Conservation (phyloP, 2,797 vertebrate species). For the Hoplostethus mediterraneus region DNA sequence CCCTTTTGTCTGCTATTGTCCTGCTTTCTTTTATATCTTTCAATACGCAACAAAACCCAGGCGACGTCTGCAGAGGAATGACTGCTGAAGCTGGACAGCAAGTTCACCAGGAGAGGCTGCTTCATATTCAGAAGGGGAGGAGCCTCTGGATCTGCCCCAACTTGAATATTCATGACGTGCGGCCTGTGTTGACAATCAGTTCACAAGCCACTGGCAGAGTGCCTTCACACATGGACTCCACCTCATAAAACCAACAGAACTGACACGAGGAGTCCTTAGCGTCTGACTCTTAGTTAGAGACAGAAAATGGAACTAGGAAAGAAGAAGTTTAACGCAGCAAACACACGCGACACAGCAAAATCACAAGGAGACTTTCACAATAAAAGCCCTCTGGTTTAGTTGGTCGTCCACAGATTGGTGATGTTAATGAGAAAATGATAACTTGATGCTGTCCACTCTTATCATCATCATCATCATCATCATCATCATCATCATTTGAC, state of each 20-base stretch:
- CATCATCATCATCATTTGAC: background rate
- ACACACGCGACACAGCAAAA: too few relatives aligned
- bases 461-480: too few relatives aligned
- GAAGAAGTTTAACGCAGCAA: background rate
- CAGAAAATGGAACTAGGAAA: too few relatives aligned
- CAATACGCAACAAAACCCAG: too few relatives aligned
- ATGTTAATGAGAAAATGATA: conserved; percentile 6
- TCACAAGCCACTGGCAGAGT: conserved; percentile 54
- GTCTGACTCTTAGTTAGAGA: conserved; percentile 20
- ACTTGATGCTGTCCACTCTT: conserved; percentile 15
- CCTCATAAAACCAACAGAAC: conserved; percentile 23
- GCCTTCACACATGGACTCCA: conserved; percentile 40
- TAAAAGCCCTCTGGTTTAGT: conserved; percentile 6
- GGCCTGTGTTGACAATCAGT: conserved; percentile 54
- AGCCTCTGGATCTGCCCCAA: conserved; percentile 15
- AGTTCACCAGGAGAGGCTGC: conserved; percentile 54
- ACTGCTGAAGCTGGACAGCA: conserved; percentile 84
- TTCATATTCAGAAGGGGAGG: conserved; percentile 86
- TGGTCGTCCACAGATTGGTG: conserved; percentile 20
- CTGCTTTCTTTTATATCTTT: conserved; percentile 50
- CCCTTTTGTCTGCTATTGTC: conserved; percentile 76
- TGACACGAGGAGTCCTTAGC: conserved; percentile 35
- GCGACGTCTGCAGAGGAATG: conserved; percentile 10
- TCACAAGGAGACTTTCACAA: conserved; percentile 3
- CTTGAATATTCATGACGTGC: background rate